Base-by-base conservation (phyloP, 2,888 invertebrate genomes). In the Dinocampus coccinellae region DNA sequence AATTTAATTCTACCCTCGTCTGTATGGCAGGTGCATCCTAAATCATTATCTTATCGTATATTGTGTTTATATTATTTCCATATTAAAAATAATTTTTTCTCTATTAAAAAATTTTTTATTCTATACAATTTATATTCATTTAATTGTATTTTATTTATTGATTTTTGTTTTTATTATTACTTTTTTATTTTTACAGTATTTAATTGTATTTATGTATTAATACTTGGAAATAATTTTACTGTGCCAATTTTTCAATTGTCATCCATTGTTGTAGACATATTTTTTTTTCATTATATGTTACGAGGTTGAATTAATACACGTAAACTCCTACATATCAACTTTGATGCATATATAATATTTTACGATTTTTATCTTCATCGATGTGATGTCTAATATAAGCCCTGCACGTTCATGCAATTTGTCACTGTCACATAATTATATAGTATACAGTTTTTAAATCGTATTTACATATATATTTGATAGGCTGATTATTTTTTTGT, bases 21-120 rank as follows among this genome's bases (percentile, higher is more conserved):
- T 67, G 80, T 82, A 75, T 83, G 83, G 79, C 81, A 85, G 85
- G 85, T 85, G 83, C 82, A 82, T 77, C 75, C 70, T 80, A 75
- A 33, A 29, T 78, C 79, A 75, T 73, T 78, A 70, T 78, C 72
- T 75, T 74, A 77, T 76, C 22, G 11, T 70, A 16, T 65, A 39
- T 58, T 10, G 11, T 58, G 65, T 42, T 57, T 69, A 29, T 7
- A 29, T 4, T 29, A 29, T 29, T 4, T 29, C 7, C 7, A 29
- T 29, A 29, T 7, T n/a, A n/a, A n/a, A n/a, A n/a, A n/a, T n/a
- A n/a, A n/a, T n/a, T n/a, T n/a, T n/a, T n/a, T n/a, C n/a, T n/a
- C n/a, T n/a, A n/a, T n/a, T n/a, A n/a, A n/a, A n/a, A n/a, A n/a
- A n/a, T n/a, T n/a, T n/a, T n/a, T n/a, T n/a, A n/a, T n/a, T n/a